Evolutionary conservation across 1,140 invertebrate genomes (phyloP).

Genomic region (Leptonema lineaticorne): DNA sequence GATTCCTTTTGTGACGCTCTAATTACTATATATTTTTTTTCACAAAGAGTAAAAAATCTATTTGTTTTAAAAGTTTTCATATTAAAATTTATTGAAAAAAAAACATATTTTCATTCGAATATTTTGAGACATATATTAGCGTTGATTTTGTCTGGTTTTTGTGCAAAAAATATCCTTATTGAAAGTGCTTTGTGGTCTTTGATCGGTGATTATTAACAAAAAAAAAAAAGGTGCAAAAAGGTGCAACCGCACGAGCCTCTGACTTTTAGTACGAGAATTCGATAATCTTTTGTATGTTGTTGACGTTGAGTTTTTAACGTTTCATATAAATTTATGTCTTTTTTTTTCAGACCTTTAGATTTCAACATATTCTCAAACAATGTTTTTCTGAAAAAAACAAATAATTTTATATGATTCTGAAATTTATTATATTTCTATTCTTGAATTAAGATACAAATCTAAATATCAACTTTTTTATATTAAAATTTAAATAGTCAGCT

Average conservation of each 20-base stretch:
- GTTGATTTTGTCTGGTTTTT: neutral
- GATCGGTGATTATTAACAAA: neutral
- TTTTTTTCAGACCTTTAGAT: too few species aligned
- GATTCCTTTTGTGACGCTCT: conserved; percentile 31
- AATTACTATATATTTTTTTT: conserved; percentile 32
- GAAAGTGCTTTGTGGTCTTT: neutral
- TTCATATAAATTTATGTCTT: neutral
- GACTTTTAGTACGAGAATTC: conserved; percentile 13
- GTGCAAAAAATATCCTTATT: conserved; percentile 10
- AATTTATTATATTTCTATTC: too few species aligned
- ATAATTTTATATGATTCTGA: too few species aligned
- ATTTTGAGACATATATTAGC: neutral
- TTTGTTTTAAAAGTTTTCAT: too few species aligned
- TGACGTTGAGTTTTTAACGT: conserved; percentile 1
- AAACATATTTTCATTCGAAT: too few species aligned
- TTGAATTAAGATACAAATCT: too few species aligned
- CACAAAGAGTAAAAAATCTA: neutral
- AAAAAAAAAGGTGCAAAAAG: conserved; percentile 21
- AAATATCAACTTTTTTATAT: too few species aligned
- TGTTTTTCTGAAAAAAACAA: too few species aligned
- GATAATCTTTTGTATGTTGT: conserved; percentile 1
- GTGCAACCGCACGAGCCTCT: conserved; percentile 28
- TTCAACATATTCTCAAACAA: too few species aligned
- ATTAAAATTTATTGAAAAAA: too few species aligned
- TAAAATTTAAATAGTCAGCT: too few species aligned